Conservation (phyloP, 2,113 vertebrate genomes). For the Bos indicus region DNA sequence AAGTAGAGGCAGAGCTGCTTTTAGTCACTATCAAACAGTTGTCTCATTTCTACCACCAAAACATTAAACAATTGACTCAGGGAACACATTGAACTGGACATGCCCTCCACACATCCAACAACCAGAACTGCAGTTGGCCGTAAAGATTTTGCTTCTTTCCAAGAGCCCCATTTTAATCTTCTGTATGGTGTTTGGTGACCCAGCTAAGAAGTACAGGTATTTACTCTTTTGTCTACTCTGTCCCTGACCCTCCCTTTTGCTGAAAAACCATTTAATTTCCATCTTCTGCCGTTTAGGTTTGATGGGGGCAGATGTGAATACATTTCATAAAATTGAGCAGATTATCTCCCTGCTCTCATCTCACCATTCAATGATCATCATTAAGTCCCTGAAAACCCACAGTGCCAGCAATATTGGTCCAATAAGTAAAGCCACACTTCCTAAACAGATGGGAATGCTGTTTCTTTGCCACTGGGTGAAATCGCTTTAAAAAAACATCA, state of each 20-base stretch:
- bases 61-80: background rate
- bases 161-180: background rate
- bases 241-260: background rate
- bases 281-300: background rate
- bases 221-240: background rate
- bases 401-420: constrained; percentile 49
- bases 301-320: constrained; percentile 49
- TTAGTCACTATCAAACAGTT: background rate
- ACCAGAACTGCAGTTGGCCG: background rate
- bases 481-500: constrained; percentile 63
- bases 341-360: constrained; percentile 35
- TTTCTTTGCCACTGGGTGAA: constrained; percentile 66
- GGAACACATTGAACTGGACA: background rate
- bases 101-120: background rate
- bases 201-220: background rate
- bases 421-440: constrained; percentile 62
- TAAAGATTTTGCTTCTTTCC: background rate
- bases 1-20: background rate
- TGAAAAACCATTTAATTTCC: background rate
- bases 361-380: constrained; percentile 36
- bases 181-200: background rate
- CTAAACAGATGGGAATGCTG: constrained; percentile 68
- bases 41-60: background rate
- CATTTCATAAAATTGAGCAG: constrained; percentile 43
- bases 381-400: constrained; percentile 45